phyloP scores from a whole-genome alignment of 2,888 invertebrate genomes.

The Allolobophora icterica region DNA sequence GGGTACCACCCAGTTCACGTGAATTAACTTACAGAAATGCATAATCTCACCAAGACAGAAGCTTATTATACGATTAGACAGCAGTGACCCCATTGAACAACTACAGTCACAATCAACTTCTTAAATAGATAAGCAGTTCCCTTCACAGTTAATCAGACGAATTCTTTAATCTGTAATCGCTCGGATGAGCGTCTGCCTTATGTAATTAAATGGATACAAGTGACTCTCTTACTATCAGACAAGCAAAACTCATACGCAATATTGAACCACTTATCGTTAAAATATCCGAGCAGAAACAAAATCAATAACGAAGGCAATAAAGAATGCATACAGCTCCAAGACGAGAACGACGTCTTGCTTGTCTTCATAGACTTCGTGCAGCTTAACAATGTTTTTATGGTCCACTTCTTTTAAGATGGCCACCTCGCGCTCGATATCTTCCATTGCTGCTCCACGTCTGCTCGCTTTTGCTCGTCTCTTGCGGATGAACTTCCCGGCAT shows the following conservation, averaged over 20 bases:
- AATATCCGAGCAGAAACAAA: not conserved
- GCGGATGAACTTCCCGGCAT: constrained; percentile 91
- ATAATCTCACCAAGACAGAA: not conserved
- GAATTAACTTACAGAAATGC: not conserved
- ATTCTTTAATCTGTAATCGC: not conserved
- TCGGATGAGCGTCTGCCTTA: not conserved
- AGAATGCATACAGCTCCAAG: constrained; percentile 80
- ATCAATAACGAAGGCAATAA: constrained; percentile 44
- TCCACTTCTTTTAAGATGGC: constrained; percentile 85
- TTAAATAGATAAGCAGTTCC: not conserved
- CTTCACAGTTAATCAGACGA: not conserved
- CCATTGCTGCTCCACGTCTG: constrained; percentile 74
- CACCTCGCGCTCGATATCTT: constrained; percentile 91
- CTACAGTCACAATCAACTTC: not conserved
- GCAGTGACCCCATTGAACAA: not conserved
- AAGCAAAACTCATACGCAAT: not conserved
- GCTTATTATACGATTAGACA: not conserved
- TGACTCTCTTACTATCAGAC: not conserved
- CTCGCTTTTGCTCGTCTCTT: constrained; percentile 70
- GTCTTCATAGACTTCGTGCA: constrained; percentile 85
- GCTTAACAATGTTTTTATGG: constrained; percentile 80
- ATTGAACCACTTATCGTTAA: not conserved
- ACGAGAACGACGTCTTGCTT: constrained; percentile 79
- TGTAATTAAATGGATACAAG: constrained; percentile 10
- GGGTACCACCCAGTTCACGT: not conserved